These are phyloP conservation scores for Clarias magur DNA, from an alignment of 2,113 vertebrate genomes.

Conservation along the genomic window DNA sequence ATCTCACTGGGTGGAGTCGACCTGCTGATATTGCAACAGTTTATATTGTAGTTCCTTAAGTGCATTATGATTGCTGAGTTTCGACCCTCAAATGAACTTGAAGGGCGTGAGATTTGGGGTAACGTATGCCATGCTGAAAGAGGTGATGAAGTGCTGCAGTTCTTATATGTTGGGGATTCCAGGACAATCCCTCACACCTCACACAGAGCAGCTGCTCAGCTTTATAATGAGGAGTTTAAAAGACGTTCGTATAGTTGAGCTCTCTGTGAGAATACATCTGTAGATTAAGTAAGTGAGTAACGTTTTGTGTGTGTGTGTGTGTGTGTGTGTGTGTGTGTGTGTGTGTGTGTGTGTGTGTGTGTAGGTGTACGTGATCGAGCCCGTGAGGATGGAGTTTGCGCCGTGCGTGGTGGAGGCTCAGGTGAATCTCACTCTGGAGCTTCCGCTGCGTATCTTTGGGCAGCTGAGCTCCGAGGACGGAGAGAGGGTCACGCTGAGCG, in stretches of 20 bases:
- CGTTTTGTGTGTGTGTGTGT: neutral
- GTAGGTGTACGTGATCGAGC: conserved; percentile 90
- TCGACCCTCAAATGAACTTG: neutral
- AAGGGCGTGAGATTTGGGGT: too few relatives aligned
- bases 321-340: neutral
- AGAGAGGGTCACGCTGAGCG: conserved; percentile 79
- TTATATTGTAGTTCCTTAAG: neutral
- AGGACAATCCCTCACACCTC: neutral
- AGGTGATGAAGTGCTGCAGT: neutral
- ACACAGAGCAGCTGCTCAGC: neutral
- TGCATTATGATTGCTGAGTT: neutral
- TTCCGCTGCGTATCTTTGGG: conserved; percentile 85
- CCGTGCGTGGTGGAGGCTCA: conserved; percentile 83
- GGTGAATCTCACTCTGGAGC: conserved; percentile 80
- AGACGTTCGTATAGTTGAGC: neutral
- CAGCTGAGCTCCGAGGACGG: conserved; percentile 65
- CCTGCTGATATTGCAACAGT: neutral
- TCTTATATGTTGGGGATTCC: neutral
- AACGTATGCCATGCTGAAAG: neutral
- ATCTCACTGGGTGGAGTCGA: neutral
- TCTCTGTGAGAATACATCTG: neutral
- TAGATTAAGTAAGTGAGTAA: neutral
- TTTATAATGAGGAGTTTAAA: neutral
- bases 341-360: neutral
- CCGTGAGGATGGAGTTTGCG: conserved; percentile 87